phyloP scores from a whole-genome alignment of 2,888 invertebrate genomes.

The Meghimatium bilineatum region DNA sequence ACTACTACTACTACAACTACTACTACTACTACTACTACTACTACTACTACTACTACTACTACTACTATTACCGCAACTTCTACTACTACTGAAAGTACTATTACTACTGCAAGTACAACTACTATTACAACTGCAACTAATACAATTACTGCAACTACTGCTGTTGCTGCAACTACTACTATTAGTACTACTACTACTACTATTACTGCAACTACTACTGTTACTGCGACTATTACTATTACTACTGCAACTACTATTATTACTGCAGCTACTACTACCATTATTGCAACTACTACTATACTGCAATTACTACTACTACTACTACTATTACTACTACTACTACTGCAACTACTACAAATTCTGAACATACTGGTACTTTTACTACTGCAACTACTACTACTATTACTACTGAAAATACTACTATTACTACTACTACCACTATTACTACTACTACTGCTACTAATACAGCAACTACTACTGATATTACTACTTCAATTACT shows the following conservation, averaged over 20 bases:
- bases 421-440: background rate
- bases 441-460: background rate
- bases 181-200: background rate
- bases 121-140: conserved; percentile 19
- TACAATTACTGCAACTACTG: conserved; percentile 10
- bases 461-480: conserved; percentile 23
- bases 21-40: background rate
- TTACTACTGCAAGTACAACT: conserved; percentile 1
- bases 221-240: background rate
- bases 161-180: background rate
- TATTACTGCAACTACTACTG: background rate
- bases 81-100: background rate
- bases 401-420: background rate
- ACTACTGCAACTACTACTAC: background rate
- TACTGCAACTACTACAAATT: background rate
- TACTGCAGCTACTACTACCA: conserved; percentile 25
- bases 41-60: background rate
- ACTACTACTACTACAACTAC: background rate
- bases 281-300: conserved; percentile 18
- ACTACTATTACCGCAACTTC: background rate
- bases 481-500: conserved; percentile 25
- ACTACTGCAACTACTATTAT: conserved; percentile 12
- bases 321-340: conserved; percentile 3
- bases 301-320: conserved; percentile 21
- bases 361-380: background rate